phyloP scores from a whole-genome alignment of 2,113 vertebrate genomes.

The Anhinga rufa region DNA sequence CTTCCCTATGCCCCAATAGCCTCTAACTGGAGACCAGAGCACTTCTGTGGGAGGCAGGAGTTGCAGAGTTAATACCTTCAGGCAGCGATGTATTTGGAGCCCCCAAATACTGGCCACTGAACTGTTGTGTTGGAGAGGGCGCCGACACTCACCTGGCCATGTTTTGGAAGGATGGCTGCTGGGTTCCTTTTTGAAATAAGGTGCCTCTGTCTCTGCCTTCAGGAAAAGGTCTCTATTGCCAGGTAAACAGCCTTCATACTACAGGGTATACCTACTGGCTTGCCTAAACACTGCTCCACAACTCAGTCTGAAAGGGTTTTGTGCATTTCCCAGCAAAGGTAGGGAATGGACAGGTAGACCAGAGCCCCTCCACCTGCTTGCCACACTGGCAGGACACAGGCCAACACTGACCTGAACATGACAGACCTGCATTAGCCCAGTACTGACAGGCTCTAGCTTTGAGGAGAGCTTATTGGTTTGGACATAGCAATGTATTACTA shows the following conservation, averaged over 20 bases:
- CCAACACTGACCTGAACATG: background rate
- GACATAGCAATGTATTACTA: background rate
- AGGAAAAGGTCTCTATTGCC: background rate
- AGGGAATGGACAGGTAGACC: background rate
- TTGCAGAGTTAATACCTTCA: background rate
- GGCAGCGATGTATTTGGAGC: background rate
- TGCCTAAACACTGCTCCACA: background rate
- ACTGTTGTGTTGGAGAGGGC: background rate
- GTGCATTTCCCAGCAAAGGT: background rate
- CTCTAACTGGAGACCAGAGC: background rate
- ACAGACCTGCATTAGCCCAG: background rate
- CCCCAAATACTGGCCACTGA: background rate
- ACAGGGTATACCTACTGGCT: background rate
- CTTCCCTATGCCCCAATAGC: background rate
- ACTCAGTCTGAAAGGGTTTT: background rate
- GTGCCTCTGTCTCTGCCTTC: background rate
- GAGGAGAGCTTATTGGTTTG: background rate
- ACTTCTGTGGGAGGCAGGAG: background rate
- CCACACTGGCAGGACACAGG: background rate
- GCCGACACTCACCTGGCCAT: background rate
- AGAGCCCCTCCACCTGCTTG: background rate
- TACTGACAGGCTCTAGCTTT: background rate
- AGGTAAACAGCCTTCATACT: background rate
- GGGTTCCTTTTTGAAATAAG: background rate
- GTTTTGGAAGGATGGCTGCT: background rate